Evolutionary conservation across 2,113 vertebrate genomes (phyloP), one percentile per base, ranked within the genome.

Genomic region (Oreamnos americanus): DNA sequence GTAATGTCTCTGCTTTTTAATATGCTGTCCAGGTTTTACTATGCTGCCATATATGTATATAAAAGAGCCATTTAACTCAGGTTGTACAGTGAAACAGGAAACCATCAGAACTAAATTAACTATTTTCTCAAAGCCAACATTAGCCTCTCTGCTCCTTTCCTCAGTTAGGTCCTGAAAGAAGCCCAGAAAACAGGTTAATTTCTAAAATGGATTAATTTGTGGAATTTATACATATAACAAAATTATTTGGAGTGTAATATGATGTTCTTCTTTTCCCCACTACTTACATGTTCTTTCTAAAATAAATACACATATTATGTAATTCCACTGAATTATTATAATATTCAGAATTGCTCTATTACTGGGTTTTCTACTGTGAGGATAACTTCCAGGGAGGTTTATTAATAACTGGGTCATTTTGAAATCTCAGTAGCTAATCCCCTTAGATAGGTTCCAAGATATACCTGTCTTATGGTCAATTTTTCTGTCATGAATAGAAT

Each of bases 401-500:
- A 62, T 92, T 92, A 71, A 86, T 88, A 92, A 88, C 60, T 62
- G 94, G 28, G 47, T 83, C 78, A 95, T 95, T 98, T 88, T 88
- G 78, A 97, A 98, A 95, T 95, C 94, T 95, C 53, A 57, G 60
- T 79, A 97, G 67, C 30, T 96, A 97, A 96, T 92, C 45, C 84
- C 23, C 28, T 90, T 97, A 94, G 81, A 91, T 89, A 51, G 25
- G 16, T 86, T 95, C 96, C 55, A 96, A 97, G 82, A 91, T n/a
- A 89, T 79, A 93, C 23, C 88, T 97, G 60, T 51, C 49, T 97
- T 96, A 60, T 96, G 67, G 96, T 98, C 45, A 97, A 79, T 93
- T 93, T 97, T 97, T 97, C 97, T 95, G 39, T 97, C 81, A 97
- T 97, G 78, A 97, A 94, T 82, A 95, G 74, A 84, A 83, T 93